phyloP scores from a whole-genome alignment of 2,888 invertebrate species.

The Parelbella ahira region DNA sequence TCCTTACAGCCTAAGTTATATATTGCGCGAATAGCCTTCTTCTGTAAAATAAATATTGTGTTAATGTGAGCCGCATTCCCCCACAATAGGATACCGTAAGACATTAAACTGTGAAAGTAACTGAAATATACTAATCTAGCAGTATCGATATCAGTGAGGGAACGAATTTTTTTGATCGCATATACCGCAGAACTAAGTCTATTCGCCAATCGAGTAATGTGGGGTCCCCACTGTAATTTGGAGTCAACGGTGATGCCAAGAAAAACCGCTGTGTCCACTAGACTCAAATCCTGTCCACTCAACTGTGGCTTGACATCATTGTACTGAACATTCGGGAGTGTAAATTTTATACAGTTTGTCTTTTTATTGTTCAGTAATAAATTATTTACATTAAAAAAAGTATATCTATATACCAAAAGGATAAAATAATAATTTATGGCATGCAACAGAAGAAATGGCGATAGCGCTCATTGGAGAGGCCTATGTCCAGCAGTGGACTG shows the following conservation, averaged over 20 bases:
- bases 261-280: background rate
- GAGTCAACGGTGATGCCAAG: constrained; percentile 2
- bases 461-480: too few relatives aligned
- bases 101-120: constrained; percentile 28
- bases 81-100: constrained; percentile 28
- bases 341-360: background rate
- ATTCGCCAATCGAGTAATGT: background rate
- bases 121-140: constrained; percentile 19
- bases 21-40: constrained; percentile 18
- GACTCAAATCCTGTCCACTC: background rate
- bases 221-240: constrained; percentile 2
- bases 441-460: too few relatives aligned
- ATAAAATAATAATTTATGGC: too few relatives aligned
- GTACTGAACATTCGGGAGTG: too few relatives aligned
- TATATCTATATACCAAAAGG: too few relatives aligned
- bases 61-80: constrained; percentile 25
- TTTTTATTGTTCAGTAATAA: background rate
- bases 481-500: too few relatives aligned
- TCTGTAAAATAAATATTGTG: constrained; percentile 24
- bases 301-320: background rate
- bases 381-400: background rate
- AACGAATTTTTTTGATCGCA: constrained; percentile 2
- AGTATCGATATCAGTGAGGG: background rate
- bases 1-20: too few relatives aligned
- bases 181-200: constrained; percentile 1